Evolutionary conservation across 2,797 vertebrate genomes (phyloP).

Genomic region (Selene dorsalis): DNA sequence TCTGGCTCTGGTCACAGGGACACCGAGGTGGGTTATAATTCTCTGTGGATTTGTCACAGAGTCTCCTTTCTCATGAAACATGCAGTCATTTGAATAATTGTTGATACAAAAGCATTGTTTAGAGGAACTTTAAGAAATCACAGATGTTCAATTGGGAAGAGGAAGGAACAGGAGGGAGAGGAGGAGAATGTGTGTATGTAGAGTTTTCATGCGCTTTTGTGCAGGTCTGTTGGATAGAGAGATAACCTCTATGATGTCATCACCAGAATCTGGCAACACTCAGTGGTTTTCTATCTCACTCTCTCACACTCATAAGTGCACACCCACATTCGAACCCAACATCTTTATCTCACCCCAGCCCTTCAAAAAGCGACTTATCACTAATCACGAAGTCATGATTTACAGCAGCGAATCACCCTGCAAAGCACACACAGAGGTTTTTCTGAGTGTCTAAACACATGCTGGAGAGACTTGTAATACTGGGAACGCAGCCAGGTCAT

Average conservation of each 20-base stretch:
- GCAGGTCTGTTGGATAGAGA: slow-evolving; percentile 21
- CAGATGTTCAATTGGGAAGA: background rate
- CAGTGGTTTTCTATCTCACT: slow-evolving; percentile 27
- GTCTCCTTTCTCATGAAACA: background rate
- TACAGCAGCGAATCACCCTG: slow-evolving; percentile 39
- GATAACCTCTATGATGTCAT: slow-evolving; percentile 56
- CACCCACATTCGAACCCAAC: slow-evolving; percentile 9
- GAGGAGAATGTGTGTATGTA: background rate
- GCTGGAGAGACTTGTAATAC: slow-evolving; percentile 38
- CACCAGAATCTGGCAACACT: slow-evolving; percentile 52
- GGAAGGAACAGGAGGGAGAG: background rate
- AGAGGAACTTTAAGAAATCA: background rate
- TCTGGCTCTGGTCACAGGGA: background rate
- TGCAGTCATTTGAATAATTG: background rate
- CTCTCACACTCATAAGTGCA: background rate
- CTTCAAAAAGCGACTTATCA: slow-evolving; percentile 52
- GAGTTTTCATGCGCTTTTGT: slow-evolving; percentile 28
- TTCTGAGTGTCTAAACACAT: slow-evolving; percentile 54
- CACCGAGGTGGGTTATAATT: background rate
- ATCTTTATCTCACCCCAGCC: slow-evolving; percentile 37
- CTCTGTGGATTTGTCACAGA: background rate
- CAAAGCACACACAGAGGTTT: slow-evolving; percentile 22
- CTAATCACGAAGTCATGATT: slow-evolving; percentile 58
- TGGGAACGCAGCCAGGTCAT: slow-evolving; percentile 56
- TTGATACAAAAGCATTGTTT: background rate